Conservation (phyloP, 2,888 invertebrate species). For the Rhamphomyia laevipes region DNA sequence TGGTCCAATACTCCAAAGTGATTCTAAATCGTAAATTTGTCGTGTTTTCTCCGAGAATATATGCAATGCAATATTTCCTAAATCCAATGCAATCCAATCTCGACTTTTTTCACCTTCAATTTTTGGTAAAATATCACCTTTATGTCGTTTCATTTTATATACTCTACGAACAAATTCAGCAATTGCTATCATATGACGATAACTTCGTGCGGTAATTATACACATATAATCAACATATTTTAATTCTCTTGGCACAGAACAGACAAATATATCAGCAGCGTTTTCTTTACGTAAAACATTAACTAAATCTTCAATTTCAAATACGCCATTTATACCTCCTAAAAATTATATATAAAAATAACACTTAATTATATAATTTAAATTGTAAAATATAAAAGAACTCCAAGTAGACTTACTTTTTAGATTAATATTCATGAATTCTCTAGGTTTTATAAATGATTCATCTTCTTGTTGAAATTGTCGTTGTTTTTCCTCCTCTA, state of each 20-base stretch:
- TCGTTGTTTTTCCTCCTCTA: conserved; percentile 50
- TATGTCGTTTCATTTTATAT: conserved; percentile 57
- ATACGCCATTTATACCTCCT: conserved; percentile 79
- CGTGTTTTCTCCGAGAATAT: conserved; percentile 65
- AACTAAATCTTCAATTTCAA: conserved; percentile 77
- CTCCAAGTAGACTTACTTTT: conserved; percentile 39
- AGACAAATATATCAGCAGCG: conserved; percentile 69
- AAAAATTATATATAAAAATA: not conserved
- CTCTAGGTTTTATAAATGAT: conserved; percentile 48
- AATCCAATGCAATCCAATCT: conserved; percentile 84
- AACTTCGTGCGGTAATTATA: conserved; percentile 62
- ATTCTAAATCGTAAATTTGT: conserved; percentile 72
- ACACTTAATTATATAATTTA: too few species aligned
- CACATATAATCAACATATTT: conserved; percentile 80
- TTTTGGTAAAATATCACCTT: conserved; percentile 54
- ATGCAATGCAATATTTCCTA: conserved; percentile 87
- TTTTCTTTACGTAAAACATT: conserved; percentile 64
- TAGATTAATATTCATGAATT: conserved; percentile 35
- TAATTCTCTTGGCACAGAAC: conserved; percentile 56
- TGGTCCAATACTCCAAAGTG: conserved; percentile 78
- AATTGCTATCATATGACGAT: conserved; percentile 60
- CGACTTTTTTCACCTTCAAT: conserved; percentile 65
- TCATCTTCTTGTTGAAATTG: conserved; percentile 30
- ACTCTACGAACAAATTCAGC: conserved; percentile 64
- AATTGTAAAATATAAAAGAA: not conserved